A percentile compares a stretch with the other conserved stretches of the same genome.
Conservation (phyloP, 2,113 vertebrate species). For the Zootoca vivipara region DNA sequence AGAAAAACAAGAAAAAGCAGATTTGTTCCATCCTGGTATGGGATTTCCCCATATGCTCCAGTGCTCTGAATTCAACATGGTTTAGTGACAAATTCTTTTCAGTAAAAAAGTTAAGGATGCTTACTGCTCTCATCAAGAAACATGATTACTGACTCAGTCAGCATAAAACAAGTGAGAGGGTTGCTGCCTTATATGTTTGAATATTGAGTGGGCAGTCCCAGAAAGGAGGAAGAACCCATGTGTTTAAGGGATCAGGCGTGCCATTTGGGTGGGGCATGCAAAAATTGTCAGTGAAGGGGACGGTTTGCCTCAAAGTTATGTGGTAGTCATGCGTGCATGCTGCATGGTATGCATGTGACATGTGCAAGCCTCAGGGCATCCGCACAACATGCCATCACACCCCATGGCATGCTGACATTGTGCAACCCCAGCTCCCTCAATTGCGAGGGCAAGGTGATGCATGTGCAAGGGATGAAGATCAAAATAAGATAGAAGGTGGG, state of each 20-base stretch:
- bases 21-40: not conserved
- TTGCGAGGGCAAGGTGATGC: too few relatives aligned
- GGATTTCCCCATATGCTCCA: not conserved
- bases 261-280: too few relatives aligned
- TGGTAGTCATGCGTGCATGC: too few relatives aligned
- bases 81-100: not conserved
- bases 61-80: not conserved
- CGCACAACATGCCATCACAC: too few relatives aligned
- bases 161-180: not conserved
- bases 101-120: not conserved
- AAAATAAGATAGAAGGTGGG: not conserved
- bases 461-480: too few relatives aligned
- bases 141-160: not conserved
- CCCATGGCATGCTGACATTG: too few relatives aligned
- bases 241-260: not conserved
- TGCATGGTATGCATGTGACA: too few relatives aligned
- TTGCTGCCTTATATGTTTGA: not conserved
- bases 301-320: too few relatives aligned
- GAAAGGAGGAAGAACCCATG: not conserved
- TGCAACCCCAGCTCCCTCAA: too few relatives aligned
- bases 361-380: too few relatives aligned
- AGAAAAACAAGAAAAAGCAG: not conserved
- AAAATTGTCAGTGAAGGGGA: too few relatives aligned
- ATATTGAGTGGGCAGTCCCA: not conserved
- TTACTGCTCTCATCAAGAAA: not conserved